Evolutionary conservation across 2,888 invertebrate species (phyloP).

Genomic region (Lamellibrachia columna): DNA sequence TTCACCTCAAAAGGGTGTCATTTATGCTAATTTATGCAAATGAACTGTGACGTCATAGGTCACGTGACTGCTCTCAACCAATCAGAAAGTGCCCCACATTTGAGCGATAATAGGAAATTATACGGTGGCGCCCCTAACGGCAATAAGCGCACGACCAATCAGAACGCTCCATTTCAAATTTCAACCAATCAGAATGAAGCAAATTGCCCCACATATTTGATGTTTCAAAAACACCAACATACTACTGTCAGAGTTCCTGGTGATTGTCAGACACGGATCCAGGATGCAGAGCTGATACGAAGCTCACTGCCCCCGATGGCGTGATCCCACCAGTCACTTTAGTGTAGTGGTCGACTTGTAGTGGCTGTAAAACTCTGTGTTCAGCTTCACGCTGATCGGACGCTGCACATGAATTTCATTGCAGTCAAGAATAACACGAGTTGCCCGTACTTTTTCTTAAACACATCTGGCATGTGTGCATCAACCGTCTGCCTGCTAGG

Average conservation of each 20-base stretch:
- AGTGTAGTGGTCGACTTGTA: not conserved
- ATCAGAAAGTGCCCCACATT: no score
- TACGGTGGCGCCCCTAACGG: no score
- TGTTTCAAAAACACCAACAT: no score
- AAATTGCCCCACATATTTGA: no score
- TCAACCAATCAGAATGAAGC: no score
- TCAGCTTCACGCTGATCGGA: not conserved
- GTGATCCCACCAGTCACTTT: not conserved
- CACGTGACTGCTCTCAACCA: no score
- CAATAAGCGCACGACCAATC: no score
- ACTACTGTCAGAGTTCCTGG: not conserved
- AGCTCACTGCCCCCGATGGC: not conserved
- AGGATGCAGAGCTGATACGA: not conserved
- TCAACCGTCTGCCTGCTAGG: constrained; percentile 24
- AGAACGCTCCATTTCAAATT: no score
- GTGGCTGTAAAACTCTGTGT: not conserved
- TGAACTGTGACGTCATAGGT: no score
- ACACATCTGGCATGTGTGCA: constrained; percentile 25
- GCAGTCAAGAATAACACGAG: constrained; percentile 28
- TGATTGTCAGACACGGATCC: constrained; percentile 1
- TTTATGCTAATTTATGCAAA: no score
- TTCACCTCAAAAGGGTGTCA: no score
- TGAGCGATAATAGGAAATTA: no score
- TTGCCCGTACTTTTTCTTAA: constrained; percentile 23
- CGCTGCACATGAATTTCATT: constrained; percentile 24